Evolutionary conservation across 2,888 invertebrate genomes (phyloP).

Genomic region (Mesodorylaimus sp.): DNA sequence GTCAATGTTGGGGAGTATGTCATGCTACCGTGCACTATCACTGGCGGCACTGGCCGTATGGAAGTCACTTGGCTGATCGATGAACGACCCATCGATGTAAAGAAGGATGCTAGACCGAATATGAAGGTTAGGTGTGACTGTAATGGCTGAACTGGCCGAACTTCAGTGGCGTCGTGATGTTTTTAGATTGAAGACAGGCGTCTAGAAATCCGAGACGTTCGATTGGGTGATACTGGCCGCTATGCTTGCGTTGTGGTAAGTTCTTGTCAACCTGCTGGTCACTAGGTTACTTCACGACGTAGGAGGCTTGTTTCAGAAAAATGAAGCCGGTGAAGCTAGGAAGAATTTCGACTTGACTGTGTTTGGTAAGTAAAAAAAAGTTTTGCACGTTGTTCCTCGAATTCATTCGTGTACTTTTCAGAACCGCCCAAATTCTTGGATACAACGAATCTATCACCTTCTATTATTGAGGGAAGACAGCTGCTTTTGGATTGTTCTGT

Average conservation of each 20-base stretch:
- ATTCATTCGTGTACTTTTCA: conserved; percentile 17
- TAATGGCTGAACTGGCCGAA: background rate
- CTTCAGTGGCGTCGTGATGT: too few relatives aligned
- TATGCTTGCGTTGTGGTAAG: conserved; percentile 43
- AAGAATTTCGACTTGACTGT: conserved; percentile 41
- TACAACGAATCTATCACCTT: conserved; percentile 17
- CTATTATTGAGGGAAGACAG: conserved; percentile 38
- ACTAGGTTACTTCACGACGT: too few relatives aligned
- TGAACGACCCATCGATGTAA: conserved; percentile 31
- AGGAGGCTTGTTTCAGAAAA: too few relatives aligned
- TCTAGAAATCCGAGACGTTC: conserved; percentile 19
- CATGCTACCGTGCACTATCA: conserved; percentile 30
- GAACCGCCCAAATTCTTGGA: conserved; percentile 33
- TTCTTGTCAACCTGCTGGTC: too few relatives aligned
- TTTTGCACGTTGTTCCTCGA: background rate
- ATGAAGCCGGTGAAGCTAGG: conserved; percentile 39
- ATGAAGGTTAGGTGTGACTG: background rate
- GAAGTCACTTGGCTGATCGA: conserved; percentile 17
- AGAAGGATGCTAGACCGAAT: conserved; percentile 35
- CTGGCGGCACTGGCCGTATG: conserved; percentile 25
- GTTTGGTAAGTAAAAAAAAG: conserved; percentile 35
- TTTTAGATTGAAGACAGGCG: conserved; percentile 15
- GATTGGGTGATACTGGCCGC: conserved; percentile 39
- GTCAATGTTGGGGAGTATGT: conserved; percentile 29
- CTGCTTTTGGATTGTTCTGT: conserved; percentile 41